Base-by-base conservation (phyloP, 1,140 invertebrate species). In the Schlechtendalia chinensis region DNA sequence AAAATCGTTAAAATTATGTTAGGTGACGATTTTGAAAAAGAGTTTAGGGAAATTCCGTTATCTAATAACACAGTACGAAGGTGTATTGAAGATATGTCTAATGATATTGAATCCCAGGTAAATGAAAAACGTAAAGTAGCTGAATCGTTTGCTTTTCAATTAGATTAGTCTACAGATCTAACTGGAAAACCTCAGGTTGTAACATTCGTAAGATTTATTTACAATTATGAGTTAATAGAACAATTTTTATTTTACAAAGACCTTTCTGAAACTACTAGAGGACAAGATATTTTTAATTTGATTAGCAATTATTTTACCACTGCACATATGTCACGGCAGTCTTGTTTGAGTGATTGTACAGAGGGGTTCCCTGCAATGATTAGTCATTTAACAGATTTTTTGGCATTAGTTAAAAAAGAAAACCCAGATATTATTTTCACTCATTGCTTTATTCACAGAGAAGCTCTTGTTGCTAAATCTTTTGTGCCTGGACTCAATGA, bases 1-100 rank as follows among this genome's bases (percentile, higher is more conserved):
- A 81, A 84, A 81, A 84, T 85, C 83, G 84, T 84, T 69, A 81
- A 82, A 77, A 83, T 84, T 83, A 83, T 85, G 83, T 63, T 86
- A 81, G 83, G 84, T 83, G 81, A 83, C 83, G 81, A 81, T 69
- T 83, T 81, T 29, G 82, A 59, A 77, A 84, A 84, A 82, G 16
- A 82, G 80, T 72, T 84, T 81, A 82, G 29, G 79, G 84, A 82
- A 53, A 80, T 85, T 80, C 83, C 82, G 56, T 82, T 85, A 65
- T 84, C 83, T 24, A 83, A 84, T 81, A 84, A 83, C 65, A 83
- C 82, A 53, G 82, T 83, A 69, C 83, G 69, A 82, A 79, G 82
- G 69, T 75, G 83, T 83, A 84, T 84, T 59, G 71, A 83, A 81
- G 82, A 84, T 61, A 83, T 84, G 59, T 82, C 82, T 74, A 79